These are phyloP conservation scores for Anarrhichthys ocellatus DNA, from an alignment of 2,113 vertebrate genomes.

Conservation along the genomic window DNA sequence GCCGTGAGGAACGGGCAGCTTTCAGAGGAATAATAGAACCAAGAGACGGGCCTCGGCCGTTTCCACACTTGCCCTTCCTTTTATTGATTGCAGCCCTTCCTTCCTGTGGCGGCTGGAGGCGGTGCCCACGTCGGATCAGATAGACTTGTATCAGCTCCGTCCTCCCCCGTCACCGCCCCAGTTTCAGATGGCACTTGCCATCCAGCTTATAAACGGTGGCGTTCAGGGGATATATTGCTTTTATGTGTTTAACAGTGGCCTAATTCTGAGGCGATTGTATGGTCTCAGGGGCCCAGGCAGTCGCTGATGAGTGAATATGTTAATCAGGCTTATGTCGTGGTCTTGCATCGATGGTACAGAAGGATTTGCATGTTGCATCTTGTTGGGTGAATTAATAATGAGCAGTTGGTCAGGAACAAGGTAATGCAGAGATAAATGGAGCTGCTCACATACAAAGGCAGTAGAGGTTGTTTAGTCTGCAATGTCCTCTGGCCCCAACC, in stretches of 20 bases:
- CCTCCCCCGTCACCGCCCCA: conserved; percentile 39
- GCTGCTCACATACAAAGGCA: conserved; percentile 33
- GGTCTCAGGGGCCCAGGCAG: neutral
- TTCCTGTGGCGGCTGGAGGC: conserved; percentile 36
- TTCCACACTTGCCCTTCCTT: conserved; percentile 56
- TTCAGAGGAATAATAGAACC: conserved; percentile 42
- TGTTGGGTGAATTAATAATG: neutral
- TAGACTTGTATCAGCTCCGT: conserved; percentile 48
- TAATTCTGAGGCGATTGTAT: neutral
- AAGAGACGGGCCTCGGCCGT: conserved; percentile 24
- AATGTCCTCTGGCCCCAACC: conserved; percentile 50
- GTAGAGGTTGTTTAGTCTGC: conserved; percentile 55
- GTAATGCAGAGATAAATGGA: conserved; percentile 13
- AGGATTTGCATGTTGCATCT: neutral
- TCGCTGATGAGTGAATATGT: neutral
- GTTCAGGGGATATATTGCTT: conserved; percentile 13
- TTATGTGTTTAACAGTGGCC: conserved; percentile 24
- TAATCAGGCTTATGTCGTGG: neutral
- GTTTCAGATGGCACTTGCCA: conserved; percentile 15
- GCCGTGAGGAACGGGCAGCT: neutral
- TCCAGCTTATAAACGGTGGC: neutral
- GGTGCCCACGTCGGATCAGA: conserved; percentile 36
- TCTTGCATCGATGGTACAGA: neutral
- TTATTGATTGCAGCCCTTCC: conserved; percentile 56
- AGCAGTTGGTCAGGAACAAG: neutral